phyloP scores from a whole-genome alignment of 1,140 invertebrate species.

The Leptinotarsa defecta region DNA sequence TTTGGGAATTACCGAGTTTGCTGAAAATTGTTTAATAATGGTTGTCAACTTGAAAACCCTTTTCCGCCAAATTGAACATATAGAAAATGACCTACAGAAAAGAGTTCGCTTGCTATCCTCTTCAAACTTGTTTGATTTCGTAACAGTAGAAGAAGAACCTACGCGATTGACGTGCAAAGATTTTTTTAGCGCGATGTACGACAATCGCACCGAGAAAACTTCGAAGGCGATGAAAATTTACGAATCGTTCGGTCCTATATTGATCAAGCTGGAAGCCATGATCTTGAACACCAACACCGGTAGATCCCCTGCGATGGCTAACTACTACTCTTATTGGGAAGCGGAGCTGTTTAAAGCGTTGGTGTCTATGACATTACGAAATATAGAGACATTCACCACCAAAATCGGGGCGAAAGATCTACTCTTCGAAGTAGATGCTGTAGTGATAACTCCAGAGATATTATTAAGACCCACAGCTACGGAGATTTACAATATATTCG shows the following conservation, averaged over 20 bases:
- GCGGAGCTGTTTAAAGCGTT: conserved; percentile 67
- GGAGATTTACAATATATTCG: conserved; percentile 77
- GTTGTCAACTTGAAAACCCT: conserved; percentile 66
- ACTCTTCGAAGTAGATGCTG: conserved; percentile 78
- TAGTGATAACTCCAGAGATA: conserved; percentile 74
- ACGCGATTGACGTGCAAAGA: conserved; percentile 50
- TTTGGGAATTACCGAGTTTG: conserved; percentile 77
- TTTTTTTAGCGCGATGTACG: conserved; percentile 71
- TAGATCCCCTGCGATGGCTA: conserved; percentile 65
- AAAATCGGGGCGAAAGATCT: conserved; percentile 64
- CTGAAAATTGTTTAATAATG: conserved; percentile 60
- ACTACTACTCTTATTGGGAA: conserved; percentile 74
- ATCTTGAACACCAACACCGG: conserved; percentile 70
- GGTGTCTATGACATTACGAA: conserved; percentile 68
- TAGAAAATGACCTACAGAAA: conserved; percentile 71
- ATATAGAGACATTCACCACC: conserved; percentile 72
- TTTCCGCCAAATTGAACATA: conserved; percentile 75
- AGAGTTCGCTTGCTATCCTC: conserved; percentile 56
- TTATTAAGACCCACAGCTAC: conserved; percentile 71
- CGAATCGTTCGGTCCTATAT: conserved; percentile 72
- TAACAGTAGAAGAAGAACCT: conserved; percentile 33
- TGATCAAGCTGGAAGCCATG: conserved; percentile 81
- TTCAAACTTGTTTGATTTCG: conserved; percentile 50
- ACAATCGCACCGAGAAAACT: conserved; percentile 68
- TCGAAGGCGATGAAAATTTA: conserved; percentile 71